Base-by-base conservation (phyloP, 2,113 vertebrate species). In the Loxodonta africana region DNA sequence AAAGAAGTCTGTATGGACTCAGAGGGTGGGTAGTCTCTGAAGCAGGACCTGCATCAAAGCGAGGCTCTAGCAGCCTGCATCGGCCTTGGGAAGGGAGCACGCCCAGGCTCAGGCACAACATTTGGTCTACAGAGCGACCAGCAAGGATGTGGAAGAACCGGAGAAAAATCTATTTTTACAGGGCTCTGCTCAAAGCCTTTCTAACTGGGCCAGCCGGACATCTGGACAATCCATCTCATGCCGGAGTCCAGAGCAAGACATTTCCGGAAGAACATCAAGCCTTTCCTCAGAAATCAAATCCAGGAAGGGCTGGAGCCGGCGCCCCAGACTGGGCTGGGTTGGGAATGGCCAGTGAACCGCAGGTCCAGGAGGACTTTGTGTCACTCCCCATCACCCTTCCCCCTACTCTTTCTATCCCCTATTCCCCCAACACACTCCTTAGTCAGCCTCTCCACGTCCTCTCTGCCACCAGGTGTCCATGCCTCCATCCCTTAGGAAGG, bases 151-250 rank as follows among this genome's bases (percentile, higher is more conserved):
- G 10, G 26, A 82, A 82, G 46, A 63, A 89, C 90, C 33, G 51
- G 44, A 87, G 62, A 62, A 92, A 44, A 37, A 63, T 78, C 63
- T 96, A 25, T 95, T 94, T 96, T 96, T 74, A 57, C 3, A 77
- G 73, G 65, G 33, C 80, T 65, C 25, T 73, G 48, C 41, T 91
- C 69, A 87, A 37, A 83, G 28, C n/a, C 51, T 60, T 71, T 91
- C 44, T 83, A 69, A 53, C 23, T 5, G 46, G 83, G 91, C 86
- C 97, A 93, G 83, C 53, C 77, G 85, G 74, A 96, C 97, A 97
- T 97, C 97, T 98, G 97, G 97, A 96, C 85, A 97, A 81, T 1
- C 23, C 89, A 92, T 96, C 77, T 94, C 88, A 37, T 6, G 80
- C 57, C 89, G 25, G 82, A 82, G 37, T 86, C 90, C 85, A 63